These are phyloP conservation scores for Proisotoma minuta DNA, from an alignment of 2,888 invertebrate species.

Conservation along the genomic window DNA sequence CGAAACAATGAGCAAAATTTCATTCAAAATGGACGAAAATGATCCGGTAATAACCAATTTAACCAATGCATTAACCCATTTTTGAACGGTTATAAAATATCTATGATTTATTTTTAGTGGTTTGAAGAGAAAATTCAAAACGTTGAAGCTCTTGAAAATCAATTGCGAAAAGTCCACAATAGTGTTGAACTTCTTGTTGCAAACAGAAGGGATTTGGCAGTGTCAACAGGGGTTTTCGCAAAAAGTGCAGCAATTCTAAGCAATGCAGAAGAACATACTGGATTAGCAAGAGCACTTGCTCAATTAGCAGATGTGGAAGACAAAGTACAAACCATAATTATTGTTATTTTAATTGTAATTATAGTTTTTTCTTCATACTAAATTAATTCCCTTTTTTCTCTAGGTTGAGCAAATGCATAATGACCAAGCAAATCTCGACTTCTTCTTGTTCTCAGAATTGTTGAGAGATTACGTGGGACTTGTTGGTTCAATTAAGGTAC, in stretches of 20 bases:
- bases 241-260: conserved; percentile 83
- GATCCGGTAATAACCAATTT: conserved; percentile 68
- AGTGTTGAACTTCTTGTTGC: conserved; percentile 82
- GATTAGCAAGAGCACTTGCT: conserved; percentile 80
- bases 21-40: conserved; percentile 97
- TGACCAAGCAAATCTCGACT: conserved; percentile 92
- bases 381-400: conserved; percentile 23
- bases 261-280: conserved; percentile 87
- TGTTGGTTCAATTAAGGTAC: conserved; percentile 82
- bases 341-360: not conserved
- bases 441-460: conserved; percentile 87
- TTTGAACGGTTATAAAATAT: conserved; percentile 6
- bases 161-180: conserved; percentile 77
- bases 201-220: conserved; percentile 77
- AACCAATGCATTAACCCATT: not conserved
- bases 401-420: conserved; percentile 79
- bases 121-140: conserved; percentile 93
- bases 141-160: conserved; percentile 83
- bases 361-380: not conserved
- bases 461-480: conserved; percentile 90
- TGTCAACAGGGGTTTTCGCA: conserved; percentile 75
- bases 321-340: no score
- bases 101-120: conserved; percentile 65
- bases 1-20: conserved; percentile 96
- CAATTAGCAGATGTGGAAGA: conserved; percentile 85